Conservation (phyloP, 2,113 vertebrate species). For the Phocoena sinus region DNA sequence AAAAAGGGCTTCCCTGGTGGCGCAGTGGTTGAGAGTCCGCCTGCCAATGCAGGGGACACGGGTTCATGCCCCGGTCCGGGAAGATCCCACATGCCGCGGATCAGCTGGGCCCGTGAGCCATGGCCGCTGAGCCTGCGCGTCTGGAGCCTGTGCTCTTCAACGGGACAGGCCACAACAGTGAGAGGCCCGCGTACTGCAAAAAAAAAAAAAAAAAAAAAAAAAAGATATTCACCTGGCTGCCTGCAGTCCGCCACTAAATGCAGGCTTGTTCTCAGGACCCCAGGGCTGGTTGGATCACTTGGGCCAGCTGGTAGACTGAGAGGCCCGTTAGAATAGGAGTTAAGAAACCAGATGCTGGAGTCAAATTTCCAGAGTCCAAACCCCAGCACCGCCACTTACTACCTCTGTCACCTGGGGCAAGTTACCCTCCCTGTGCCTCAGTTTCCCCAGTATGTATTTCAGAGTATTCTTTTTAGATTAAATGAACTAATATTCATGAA, state of each 20-base stretch:
- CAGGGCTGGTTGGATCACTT: neutral
- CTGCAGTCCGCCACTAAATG: neutral
- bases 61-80: no score
- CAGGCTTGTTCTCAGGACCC: neutral
- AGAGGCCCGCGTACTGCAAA: no score
- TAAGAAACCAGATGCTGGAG: neutral
- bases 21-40: no score
- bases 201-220: no score
- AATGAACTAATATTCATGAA: neutral
- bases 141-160: no score
- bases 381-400: neutral
- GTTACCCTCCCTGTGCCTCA: neutral
- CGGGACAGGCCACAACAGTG: no score
- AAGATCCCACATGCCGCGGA: no score
- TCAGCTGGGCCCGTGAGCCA: no score
- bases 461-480: neutral
- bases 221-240: neutral
- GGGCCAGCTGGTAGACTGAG: neutral
- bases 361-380: neutral
- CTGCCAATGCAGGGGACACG: no score
- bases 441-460: neutral
- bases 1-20: no score
- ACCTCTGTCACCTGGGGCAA: neutral
- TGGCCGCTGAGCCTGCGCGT: no score
- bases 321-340: neutral